Conservation (phyloP, 2,113 vertebrate species). For the Lutjanus erythropterus region DNA sequence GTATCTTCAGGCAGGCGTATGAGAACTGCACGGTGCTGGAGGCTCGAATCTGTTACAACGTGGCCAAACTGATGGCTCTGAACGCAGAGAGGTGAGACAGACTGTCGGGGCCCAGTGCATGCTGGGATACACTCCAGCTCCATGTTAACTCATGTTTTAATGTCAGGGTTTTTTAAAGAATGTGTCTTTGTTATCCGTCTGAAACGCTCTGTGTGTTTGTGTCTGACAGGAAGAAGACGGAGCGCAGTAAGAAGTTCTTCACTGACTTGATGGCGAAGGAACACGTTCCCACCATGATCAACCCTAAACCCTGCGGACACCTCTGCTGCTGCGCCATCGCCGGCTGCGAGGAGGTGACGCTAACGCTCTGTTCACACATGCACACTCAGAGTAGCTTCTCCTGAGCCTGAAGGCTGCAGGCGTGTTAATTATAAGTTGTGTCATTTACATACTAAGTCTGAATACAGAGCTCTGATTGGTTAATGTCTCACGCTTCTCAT, state of each 20-base stretch:
- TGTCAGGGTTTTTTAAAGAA: too few species aligned
- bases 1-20: constrained; percentile 93
- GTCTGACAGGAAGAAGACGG: constrained; percentile 92
- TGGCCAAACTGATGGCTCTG: constrained; percentile 94
- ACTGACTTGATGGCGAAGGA: constrained; percentile 94
- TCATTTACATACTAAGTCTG: neutral
- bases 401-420: neutral
- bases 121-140: constrained; percentile 40
- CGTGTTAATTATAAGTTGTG: neutral
- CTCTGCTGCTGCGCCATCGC: constrained; percentile 95
- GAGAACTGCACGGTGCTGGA: constrained; percentile 94
- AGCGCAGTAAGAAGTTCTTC: constrained; percentile 95
- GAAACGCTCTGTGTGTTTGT: constrained; percentile 17
- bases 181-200: neutral
- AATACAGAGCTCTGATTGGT: neutral
- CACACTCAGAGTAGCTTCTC: neutral
- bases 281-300: constrained; percentile 94
- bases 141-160: too few species aligned
- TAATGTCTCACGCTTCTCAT: neutral
- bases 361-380: neutral
- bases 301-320: constrained; percentile 97
- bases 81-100: constrained; percentile 82
- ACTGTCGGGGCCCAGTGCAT: neutral
- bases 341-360: constrained; percentile 93
- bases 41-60: constrained; percentile 95